Evolutionary conservation across 2,888 invertebrate genomes (phyloP).

Genomic region (Coleophora flavipennella): DNA sequence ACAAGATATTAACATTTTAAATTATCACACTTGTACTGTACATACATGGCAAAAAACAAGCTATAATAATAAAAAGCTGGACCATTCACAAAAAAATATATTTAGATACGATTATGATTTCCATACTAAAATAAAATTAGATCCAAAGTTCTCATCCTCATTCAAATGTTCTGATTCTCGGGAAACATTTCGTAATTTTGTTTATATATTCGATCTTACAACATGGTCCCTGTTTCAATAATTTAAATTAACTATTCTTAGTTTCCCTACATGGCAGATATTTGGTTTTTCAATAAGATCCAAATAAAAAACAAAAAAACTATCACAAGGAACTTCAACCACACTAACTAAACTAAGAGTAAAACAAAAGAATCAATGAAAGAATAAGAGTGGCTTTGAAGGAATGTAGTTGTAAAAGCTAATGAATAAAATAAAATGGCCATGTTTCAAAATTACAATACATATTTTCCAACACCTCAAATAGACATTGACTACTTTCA

Average conservation of each 20-base stretch:
- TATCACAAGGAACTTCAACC: slow-evolving; percentile 12
- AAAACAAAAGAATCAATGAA: not conserved
- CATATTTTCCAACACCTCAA: not conserved
- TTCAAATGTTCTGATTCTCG: slow-evolving; percentile 7
- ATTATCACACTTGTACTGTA: slow-evolving; percentile 62
- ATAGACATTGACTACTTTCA: not conserved
- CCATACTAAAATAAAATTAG: too few species aligned
- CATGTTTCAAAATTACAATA: not conserved
- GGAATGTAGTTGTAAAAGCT: slow-evolving; percentile 7
- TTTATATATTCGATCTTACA: slow-evolving; percentile 5
- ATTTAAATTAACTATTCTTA: not conserved
- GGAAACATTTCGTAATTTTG: slow-evolving; percentile 11
- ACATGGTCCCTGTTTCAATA: slow-evolving; percentile 18
- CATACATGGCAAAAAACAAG: slow-evolving; percentile 54
- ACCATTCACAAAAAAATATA: slow-evolving; percentile 14
- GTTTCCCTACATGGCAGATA: not conserved
- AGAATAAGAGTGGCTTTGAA: slow-evolving; percentile 3
- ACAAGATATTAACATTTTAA: slow-evolving; percentile 22
- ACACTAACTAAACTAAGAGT: slow-evolving; percentile 3
- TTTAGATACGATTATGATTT: too few species aligned
- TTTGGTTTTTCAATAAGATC: slow-evolving; percentile 1
- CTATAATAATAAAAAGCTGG: slow-evolving; percentile 29
- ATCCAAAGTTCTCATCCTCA: too few species aligned
- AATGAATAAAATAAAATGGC: not conserved
- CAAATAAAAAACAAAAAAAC: slow-evolving; percentile 4